Conservation (phyloP, 2,888 invertebrate genomes). For the Euproctis similis region DNA sequence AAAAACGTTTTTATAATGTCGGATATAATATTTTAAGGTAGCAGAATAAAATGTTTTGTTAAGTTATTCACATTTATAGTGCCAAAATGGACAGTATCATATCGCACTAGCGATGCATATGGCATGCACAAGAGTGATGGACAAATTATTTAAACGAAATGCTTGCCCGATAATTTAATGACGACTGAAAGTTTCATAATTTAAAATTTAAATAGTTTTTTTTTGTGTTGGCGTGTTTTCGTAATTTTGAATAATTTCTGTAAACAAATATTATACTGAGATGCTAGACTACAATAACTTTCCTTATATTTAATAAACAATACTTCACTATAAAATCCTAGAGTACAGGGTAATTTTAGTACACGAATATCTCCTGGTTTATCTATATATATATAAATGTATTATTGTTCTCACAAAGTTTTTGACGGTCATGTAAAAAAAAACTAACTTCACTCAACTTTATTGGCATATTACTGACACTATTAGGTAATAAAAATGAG, state of each 20-base stretch:
- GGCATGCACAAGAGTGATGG: conserved; percentile 36
- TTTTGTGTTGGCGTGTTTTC: conserved; percentile 27
- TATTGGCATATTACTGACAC: conserved; percentile 60
- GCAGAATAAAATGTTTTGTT: conserved; percentile 63
- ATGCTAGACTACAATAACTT: conserved; percentile 25
- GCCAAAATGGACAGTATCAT: conserved; percentile 49
- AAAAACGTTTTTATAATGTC: conserved; percentile 58
- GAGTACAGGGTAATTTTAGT: conserved; percentile 74
- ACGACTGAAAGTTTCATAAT: conserved; percentile 52
- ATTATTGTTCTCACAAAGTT: conserved; percentile 60
- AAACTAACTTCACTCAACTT: conserved; percentile 65
- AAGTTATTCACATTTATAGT: conserved; percentile 59
- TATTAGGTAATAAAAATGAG: conserved; percentile 58
- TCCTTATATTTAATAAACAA: conserved; percentile 43
- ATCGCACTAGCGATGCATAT: conserved; percentile 33
- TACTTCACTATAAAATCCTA: conserved; percentile 69
- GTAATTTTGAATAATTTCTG: no score
- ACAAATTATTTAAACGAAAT: no score
- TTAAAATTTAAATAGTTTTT: conserved; percentile 38
- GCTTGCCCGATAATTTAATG: conserved; percentile 59
- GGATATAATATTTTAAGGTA: conserved; percentile 68
- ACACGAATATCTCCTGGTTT: conserved; percentile 63
- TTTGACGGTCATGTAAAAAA: conserved; percentile 61
- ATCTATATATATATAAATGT: no score
- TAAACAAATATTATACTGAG: no score